These are phyloP conservation scores for Chloebia gouldiae DNA, from an alignment of 2,113 vertebrate genomes.

Conservation along the genomic window DNA sequence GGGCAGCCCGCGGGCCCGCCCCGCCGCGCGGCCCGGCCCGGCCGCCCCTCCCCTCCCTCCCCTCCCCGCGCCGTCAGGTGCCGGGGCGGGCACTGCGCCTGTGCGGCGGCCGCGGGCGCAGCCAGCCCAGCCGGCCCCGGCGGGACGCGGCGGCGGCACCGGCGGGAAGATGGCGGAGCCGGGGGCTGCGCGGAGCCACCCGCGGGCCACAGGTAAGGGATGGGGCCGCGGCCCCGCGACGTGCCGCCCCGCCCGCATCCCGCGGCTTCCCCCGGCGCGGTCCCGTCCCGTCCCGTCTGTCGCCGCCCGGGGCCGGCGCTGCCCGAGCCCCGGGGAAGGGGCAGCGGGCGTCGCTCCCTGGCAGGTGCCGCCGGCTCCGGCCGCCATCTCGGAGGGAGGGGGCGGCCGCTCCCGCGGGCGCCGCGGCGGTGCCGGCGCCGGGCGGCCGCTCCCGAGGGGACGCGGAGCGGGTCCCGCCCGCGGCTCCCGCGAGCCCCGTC, in stretches of 20 bases:
- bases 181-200: constrained; percentile 16
- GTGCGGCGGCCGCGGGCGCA: no score
- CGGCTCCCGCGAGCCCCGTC: not conserved
- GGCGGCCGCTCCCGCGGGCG: not conserved
- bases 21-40: no score
- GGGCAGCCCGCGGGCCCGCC: no score
- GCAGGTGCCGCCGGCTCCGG: not conserved
- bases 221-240: not conserved
- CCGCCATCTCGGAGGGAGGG: not conserved
- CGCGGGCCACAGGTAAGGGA: constrained; percentile 59
- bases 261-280: not conserved
- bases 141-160: not conserved
- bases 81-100: no score
- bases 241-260: not conserved
- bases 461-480: not conserved
- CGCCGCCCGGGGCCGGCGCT: not conserved
- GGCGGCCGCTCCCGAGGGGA: not conserved
- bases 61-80: no score
- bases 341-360: not conserved
- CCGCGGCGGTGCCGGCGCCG: not conserved
- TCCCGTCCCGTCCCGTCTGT: not conserved
- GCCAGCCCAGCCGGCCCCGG: no score
- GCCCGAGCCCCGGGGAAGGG: not conserved
- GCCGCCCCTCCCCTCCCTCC: no score
- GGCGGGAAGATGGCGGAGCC: constrained; percentile 52